Evolutionary conservation across 2,888 invertebrate genomes (phyloP).

Genomic region (Heteromyza rotundicornis): DNA sequence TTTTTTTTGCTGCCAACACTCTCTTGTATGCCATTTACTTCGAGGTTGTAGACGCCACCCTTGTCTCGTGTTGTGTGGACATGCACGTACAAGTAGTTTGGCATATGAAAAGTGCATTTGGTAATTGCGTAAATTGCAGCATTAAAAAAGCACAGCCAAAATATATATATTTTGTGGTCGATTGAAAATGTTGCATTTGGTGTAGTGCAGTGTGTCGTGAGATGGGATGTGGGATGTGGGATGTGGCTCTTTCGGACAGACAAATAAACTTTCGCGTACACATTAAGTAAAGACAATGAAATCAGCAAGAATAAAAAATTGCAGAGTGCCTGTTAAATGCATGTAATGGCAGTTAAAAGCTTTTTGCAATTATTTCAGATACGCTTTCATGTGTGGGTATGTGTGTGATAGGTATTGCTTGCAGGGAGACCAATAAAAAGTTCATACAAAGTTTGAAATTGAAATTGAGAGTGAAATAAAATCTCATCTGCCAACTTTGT

Average conservation of each 20-base stretch:
- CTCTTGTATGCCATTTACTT: not conserved
- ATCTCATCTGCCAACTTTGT: too few species aligned
- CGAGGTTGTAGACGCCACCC: not conserved
- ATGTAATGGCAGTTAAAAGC: not conserved
- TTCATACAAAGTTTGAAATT: too few species aligned
- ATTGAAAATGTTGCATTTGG: not conserved
- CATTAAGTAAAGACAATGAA: not conserved
- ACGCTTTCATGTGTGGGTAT: too few species aligned
- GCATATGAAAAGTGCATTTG: not conserved
- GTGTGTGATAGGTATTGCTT: too few species aligned
- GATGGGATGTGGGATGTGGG: not conserved
- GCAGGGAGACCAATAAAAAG: too few species aligned
- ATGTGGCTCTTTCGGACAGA: not conserved
- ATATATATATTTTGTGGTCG: not conserved
- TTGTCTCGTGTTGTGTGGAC: too few species aligned
- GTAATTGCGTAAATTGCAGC: conserved; percentile 3
- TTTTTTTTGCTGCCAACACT: too few species aligned
- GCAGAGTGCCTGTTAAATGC: not conserved
- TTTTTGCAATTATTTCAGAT: conserved; percentile 1
- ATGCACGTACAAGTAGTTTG: too few species aligned
- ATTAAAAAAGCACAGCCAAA: not conserved
- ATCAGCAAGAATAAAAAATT: not conserved
- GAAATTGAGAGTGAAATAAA: too few species aligned
- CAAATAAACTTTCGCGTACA: too few species aligned
- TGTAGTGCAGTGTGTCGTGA: too few species aligned